Conservation (phyloP, 2,113 vertebrate genomes). For the Platycercus adscitus region DNA sequence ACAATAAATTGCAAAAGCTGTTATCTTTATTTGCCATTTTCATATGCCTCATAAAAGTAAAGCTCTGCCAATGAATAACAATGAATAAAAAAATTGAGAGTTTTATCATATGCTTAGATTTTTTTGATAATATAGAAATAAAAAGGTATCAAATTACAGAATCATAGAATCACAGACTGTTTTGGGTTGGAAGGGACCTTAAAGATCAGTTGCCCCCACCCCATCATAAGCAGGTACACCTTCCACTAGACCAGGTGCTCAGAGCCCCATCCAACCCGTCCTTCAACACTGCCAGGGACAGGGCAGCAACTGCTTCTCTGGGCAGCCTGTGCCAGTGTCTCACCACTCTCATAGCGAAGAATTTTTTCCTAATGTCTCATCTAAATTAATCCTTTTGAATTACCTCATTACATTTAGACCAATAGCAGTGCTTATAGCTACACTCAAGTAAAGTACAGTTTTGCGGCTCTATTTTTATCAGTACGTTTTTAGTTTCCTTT, state of each 20-base stretch:
- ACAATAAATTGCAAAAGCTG: neutral
- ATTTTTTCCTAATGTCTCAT: neutral
- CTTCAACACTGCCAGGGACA: neutral
- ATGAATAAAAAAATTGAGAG: neutral
- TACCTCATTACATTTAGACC: neutral
- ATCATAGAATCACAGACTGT: neutral
- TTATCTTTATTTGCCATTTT: neutral
- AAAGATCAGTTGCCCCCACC: neutral
- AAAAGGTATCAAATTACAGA: neutral
- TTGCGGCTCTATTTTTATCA: neutral
- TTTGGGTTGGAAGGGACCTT: no score
- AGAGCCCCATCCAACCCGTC: neutral
- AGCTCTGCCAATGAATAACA: neutral
- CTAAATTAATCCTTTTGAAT: neutral
- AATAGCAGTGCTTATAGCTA: neutral
- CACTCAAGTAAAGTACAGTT: neutral
- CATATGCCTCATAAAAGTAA: neutral
- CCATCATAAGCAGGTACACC: neutral
- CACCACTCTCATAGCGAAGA: neutral
- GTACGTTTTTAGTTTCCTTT: neutral
- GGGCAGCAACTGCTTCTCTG: neutral
- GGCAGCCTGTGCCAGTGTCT: neutral
- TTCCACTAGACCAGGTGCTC: neutral
- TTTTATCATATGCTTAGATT: neutral
- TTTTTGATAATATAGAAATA: neutral